These are phyloP conservation scores for Setipinna tenuifilis DNA, from an alignment of 2,797 vertebrate species.

Conservation along the genomic window DNA sequence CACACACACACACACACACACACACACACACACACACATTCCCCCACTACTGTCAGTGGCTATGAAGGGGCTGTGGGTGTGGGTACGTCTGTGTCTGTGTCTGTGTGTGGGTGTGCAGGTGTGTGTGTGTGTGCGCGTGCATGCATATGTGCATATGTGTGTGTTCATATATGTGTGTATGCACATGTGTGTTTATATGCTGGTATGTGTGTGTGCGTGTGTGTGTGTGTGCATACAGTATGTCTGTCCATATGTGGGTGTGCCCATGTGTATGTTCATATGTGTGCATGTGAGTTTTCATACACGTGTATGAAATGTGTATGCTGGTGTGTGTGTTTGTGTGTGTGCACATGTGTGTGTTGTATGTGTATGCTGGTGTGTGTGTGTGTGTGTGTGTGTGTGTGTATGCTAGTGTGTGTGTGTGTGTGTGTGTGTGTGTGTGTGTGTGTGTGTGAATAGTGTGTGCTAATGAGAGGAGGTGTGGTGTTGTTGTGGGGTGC, in stretches of 20 bases:
- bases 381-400: constrained; percentile 2
- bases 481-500: not conserved
- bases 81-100: constrained; percentile 5
- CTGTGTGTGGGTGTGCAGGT: constrained; percentile 23
- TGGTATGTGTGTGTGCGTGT: constrained; percentile 13
- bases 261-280: constrained; percentile 22
- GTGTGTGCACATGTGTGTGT: not conserved
- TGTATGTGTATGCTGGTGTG: constrained; percentile 27
- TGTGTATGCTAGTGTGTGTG: not conserved
- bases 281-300: not conserved
- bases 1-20: not conserved
- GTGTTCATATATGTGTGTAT: too few species aligned
- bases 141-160: constrained; percentile 36
- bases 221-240: constrained; percentile 36
- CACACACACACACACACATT: not conserved
- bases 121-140: constrained; percentile 23
- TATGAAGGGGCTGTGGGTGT: not conserved
- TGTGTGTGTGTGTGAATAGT: not conserved
- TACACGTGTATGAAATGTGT: not conserved
- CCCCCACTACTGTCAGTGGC: constrained; percentile 12
- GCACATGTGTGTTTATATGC: not conserved
- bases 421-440: not conserved
- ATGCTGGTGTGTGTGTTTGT: not conserved
- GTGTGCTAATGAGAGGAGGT: not conserved
- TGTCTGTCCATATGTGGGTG: constrained; percentile 26